These are phyloP conservation scores for Platyrinchus mystaceus DNA, from an alignment of 2,797 vertebrate species.

Conservation along the genomic window DNA sequence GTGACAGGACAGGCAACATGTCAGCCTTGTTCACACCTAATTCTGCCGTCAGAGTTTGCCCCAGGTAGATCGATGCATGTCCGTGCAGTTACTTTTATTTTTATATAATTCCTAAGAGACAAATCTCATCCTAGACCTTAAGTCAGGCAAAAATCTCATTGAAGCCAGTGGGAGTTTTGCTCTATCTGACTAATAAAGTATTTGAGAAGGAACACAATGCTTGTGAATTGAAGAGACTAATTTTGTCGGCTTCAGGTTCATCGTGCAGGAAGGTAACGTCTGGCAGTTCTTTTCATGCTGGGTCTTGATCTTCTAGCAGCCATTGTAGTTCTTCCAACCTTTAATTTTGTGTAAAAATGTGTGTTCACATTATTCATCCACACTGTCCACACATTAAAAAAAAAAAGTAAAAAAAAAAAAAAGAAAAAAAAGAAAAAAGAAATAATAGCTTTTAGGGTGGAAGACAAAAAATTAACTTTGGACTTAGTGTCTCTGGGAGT, in stretches of 20 bases:
- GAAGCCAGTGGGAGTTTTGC: not conserved
- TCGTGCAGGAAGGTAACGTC: not conserved
- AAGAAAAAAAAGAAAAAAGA: too few relatives aligned
- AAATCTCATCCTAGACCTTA: not conserved
- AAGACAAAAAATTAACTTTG: not conserved
- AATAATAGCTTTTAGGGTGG: not conserved
- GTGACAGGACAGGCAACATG: not conserved
- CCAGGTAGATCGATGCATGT: not conserved
- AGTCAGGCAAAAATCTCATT: not conserved
- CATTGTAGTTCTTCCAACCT: not conserved
- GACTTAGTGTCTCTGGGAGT: not conserved
- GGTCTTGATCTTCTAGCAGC: not conserved
- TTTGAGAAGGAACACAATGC: not conserved
- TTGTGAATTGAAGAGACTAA: not conserved
- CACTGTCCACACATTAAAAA: rapidly evolving
- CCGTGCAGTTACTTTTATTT: not conserved
- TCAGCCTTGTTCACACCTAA: not conserved
- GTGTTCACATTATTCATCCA: not conserved
- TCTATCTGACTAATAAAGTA: not conserved
- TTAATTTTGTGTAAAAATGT: not conserved
- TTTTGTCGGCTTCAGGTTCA: not conserved
- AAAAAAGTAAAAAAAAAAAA: too few relatives aligned
- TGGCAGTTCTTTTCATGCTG: not conserved
- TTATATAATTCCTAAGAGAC: not conserved
- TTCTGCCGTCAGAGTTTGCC: not conserved